A percentile compares a stretch with the other conserved stretches of the same genome.
Conservation (phyloP, 2,888 invertebrate species). For the Argynnis bischoffii region DNA sequence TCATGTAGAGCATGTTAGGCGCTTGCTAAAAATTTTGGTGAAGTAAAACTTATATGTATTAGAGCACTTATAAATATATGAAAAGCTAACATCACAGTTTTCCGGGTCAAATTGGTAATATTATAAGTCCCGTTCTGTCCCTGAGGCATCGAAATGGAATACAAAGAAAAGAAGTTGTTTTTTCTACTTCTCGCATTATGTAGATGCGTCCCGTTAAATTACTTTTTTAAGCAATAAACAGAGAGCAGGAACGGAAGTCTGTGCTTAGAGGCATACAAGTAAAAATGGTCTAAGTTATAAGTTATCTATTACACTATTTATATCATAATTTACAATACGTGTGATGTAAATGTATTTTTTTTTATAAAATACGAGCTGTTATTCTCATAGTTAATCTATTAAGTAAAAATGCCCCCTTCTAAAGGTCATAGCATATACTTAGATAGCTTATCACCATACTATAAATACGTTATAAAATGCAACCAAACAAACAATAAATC, state of each 20-base stretch:
- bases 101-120: conserved; percentile 54
- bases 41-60: no score
- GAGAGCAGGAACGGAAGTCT: conserved; percentile 71
- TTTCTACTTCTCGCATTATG: conserved; percentile 68
- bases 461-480: no score
- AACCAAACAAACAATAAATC: no score
- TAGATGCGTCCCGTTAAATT: conserved; percentile 73
- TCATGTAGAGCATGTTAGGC: conserved; percentile 11
- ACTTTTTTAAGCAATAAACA: conserved; percentile 79
- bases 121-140: conserved; percentile 41
- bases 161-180: conserved; percentile 67
- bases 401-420: no score
- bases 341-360: no score
- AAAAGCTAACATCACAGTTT: conserved; percentile 24
- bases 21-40: conserved; percentile 13
- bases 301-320: not conserved
- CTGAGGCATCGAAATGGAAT: conserved; percentile 30
- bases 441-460: no score
- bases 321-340: no score
- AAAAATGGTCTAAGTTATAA: conserved; percentile 37
- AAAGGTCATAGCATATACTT: no score
- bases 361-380: no score
- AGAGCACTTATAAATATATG: conserved; percentile 25
- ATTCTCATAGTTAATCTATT: no score
- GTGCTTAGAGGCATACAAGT: conserved; percentile 56